These are phyloP conservation scores for Cabera pusaria DNA, from an alignment of 2,888 invertebrate species.

Conservation along the genomic window DNA sequence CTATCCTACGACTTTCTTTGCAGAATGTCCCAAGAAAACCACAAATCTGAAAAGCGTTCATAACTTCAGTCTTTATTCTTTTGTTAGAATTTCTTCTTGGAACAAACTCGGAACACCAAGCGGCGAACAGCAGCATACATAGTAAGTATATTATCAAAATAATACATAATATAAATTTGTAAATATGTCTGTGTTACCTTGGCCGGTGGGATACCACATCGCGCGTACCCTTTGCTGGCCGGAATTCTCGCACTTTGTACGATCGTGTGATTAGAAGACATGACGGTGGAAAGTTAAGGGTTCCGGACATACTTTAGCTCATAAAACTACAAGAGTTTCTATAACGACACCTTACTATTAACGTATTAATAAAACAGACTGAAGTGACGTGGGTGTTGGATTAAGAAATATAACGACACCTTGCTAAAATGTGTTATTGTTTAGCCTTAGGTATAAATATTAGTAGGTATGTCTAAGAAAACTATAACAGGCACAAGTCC, in stretches of 20 bases:
- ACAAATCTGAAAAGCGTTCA: too few relatives aligned
- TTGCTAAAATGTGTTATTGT: too few relatives aligned
- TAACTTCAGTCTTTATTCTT: not conserved
- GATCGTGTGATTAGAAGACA: conserved; percentile 33
- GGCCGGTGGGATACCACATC: conserved; percentile 73
- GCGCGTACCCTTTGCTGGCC: conserved; percentile 67
- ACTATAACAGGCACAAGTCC: too few relatives aligned
- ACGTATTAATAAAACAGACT: too few relatives aligned
- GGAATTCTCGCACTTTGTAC: conserved; percentile 37
- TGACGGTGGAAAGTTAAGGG: conserved; percentile 33
- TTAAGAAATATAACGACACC: too few relatives aligned
- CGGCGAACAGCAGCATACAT: conserved; percentile 25
- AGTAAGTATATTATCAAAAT: conserved; percentile 22
- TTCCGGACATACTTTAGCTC: conserved; percentile 22
- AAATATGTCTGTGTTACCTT: conserved; percentile 59
- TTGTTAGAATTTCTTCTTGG: conserved; percentile 23
- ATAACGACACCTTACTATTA: too few relatives aligned
- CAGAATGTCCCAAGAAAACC: conserved; percentile 28
- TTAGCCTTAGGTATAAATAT: too few relatives aligned
- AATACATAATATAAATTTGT: conserved; percentile 31
- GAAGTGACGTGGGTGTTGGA: too few relatives aligned
- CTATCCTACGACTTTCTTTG: conserved; percentile 17
- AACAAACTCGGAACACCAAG: conserved; percentile 24
- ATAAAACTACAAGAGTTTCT: conserved; percentile 44
- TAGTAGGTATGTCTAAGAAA: too few relatives aligned